Percentiles rank a stretch among this genome's conserved stretches.
These are phyloP conservation scores for Oncorhynchus gorbuscha DNA, from an alignment of 2,113 vertebrate species.

Conservation along the genomic window DNA sequence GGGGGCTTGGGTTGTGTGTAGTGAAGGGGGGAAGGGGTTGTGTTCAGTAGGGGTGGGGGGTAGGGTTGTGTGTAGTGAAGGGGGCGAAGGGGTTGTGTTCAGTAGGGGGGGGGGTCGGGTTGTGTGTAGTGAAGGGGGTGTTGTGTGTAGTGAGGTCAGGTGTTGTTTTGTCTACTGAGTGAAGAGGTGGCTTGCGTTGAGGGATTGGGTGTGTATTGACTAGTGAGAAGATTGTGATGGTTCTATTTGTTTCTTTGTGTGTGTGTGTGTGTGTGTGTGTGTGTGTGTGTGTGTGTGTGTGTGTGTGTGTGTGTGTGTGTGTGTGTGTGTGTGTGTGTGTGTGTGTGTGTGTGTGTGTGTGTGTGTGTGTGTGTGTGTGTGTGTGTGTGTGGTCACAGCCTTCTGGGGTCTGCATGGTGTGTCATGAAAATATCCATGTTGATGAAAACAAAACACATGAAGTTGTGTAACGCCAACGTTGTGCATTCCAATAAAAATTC, in stretches of 20 bases:
- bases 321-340: too few relatives aligned
- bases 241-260: neutral
- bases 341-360: neutral
- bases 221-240: neutral
- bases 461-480: conserved; percentile 11
- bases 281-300: neutral
- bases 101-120: too few relatives aligned
- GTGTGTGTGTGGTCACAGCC: too few relatives aligned
- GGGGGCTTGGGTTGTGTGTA: too few relatives aligned
- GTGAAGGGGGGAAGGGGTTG: too few relatives aligned
- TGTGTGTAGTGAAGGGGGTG: too few relatives aligned
- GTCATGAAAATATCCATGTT: conserved; percentile 12
- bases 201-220: neutral
- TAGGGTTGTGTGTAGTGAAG: too few relatives aligned
- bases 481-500: conserved; percentile 24
- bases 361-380: too few relatives aligned
- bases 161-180: too few relatives aligned
- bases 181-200: neutral
- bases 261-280: neutral
- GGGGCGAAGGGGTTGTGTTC: too few relatives aligned
- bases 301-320: too few relatives aligned
- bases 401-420: neutral
- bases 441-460: conserved; percentile 1
- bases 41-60: too few relatives aligned
- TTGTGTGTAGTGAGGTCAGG: neutral